A percentile compares a stretch with the other conserved stretches of the same genome.
phyloP scores from a whole-genome alignment of 2,797 vertebrate genomes.

The Ataeniobius toweri region DNA sequence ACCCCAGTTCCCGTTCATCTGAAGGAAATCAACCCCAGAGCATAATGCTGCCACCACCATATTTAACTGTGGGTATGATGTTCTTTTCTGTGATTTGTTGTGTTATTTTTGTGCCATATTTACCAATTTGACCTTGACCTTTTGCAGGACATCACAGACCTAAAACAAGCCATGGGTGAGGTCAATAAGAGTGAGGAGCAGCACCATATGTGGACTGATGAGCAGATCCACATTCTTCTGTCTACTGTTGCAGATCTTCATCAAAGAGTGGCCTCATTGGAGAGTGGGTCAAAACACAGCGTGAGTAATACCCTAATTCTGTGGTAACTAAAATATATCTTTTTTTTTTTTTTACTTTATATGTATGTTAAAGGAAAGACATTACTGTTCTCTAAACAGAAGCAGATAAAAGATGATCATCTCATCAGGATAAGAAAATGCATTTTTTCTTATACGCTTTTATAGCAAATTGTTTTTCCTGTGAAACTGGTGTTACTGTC shows the following conservation, averaged over 20 bases:
- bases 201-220: slow-evolving; percentile 64
- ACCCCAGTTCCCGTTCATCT: neutral
- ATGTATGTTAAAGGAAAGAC: neutral
- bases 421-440: neutral
- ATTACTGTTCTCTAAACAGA: neutral
- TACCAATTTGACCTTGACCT: neutral
- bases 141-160: slow-evolving; percentile 68
- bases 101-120: too few relatives aligned
- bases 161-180: slow-evolving; percentile 69
- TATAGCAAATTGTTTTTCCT: neutral
- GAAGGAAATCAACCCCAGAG: too few relatives aligned
- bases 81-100: too few relatives aligned
- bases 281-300: slow-evolving; percentile 58
- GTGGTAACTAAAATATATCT: neutral
- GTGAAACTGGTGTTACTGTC: neutral
- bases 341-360: neutral
- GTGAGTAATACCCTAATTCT: slow-evolving; percentile 50
- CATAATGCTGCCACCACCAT: too few relatives aligned
- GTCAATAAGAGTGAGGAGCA: slow-evolving; percentile 74
- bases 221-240: slow-evolving; percentile 72
- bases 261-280: slow-evolving; percentile 71
- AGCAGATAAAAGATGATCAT: neutral
- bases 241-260: slow-evolving; percentile 72
- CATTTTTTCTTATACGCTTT: neutral
- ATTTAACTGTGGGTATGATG: too few relatives aligned